These are phyloP conservation scores for Drosophila arawakana DNA, from an alignment of 1,140 invertebrate species.

Conservation along the genomic window DNA sequence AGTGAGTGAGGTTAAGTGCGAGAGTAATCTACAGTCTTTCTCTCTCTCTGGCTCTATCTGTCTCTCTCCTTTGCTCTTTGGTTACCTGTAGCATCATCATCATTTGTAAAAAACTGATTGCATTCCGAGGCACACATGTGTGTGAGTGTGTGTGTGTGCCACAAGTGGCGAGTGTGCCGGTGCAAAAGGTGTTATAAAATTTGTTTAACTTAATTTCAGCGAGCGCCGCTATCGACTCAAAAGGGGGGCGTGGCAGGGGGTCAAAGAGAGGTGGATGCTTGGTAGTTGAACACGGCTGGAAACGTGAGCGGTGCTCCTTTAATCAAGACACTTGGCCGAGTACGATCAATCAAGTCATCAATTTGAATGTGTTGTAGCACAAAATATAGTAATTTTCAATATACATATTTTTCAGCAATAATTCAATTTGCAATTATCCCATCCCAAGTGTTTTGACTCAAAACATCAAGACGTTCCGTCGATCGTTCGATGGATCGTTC, in stretches of 20 bases:
- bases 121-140: slow-evolving; percentile 59
- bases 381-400: slow-evolving; percentile 83
- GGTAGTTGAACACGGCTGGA: slow-evolving; percentile 37
- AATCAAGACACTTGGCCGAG: slow-evolving; percentile 68
- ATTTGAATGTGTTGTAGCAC: slow-evolving; percentile 81
- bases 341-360: slow-evolving; percentile 82
- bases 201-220: slow-evolving; percentile 84
- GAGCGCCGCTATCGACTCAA: slow-evolving; percentile 59
- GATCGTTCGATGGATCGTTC: slow-evolving; percentile 25
- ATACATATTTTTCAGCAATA: slow-evolving; percentile 77
- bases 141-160: slow-evolving; percentile 21
- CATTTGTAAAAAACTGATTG: slow-evolving; percentile 81
- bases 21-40: slow-evolving; percentile 63
- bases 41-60: slow-evolving; percentile 1
- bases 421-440: slow-evolving; percentile 83
- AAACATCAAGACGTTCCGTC: slow-evolving; percentile 55
- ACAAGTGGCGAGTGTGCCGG: slow-evolving; percentile 59
- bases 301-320: slow-evolving; percentile 65
- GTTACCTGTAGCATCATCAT: slow-evolving; percentile 63
- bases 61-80: background rate
- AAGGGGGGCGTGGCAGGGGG: background rate
- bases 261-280: background rate
- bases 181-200: slow-evolving; percentile 84
- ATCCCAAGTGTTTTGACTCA: slow-evolving; percentile 77
- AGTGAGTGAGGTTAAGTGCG: slow-evolving; percentile 82